Percentiles rank a stretch among this genome's conserved stretches.
Evolutionary conservation across 2,113 vertebrate species (phyloP).

Genomic region (Nibea coibor): DNA sequence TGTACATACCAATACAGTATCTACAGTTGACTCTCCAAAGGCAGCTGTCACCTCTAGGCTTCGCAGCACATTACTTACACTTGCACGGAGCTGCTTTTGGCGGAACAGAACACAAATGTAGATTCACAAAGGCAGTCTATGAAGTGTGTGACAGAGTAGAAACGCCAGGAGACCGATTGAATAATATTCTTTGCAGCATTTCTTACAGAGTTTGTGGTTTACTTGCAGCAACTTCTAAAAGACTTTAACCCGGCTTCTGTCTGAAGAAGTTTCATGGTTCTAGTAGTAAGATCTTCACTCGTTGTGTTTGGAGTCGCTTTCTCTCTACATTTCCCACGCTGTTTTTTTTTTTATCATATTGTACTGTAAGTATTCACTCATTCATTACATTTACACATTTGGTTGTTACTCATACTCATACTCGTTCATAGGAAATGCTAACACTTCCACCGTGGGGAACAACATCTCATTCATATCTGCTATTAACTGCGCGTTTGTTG

Average conservation of each 20-base stretch:
- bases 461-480: too few relatives aligned
- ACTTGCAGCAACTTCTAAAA: not conserved
- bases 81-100: conserved; percentile 32
- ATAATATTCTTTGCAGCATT: not conserved
- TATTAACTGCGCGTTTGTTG: too few relatives aligned
- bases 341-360: too few relatives aligned
- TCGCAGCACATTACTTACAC: not conserved
- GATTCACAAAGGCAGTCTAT: not conserved
- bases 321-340: too few relatives aligned
- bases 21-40: conserved; percentile 9
- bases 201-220: not conserved
- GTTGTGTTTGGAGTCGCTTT: too few relatives aligned
- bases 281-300: too few relatives aligned
- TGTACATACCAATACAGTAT: conserved; percentile 11
- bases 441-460: too few relatives aligned
- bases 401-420: too few relatives aligned
- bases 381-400: too few relatives aligned
- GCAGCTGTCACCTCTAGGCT: conserved; percentile 32
- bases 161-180: not conserved
- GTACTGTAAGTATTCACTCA: too few relatives aligned
- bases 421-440: too few relatives aligned
- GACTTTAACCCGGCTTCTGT: not conserved
- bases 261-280: too few relatives aligned
- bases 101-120: conserved; percentile 32
- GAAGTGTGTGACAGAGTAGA: not conserved